phyloP scores from a whole-genome alignment of 2,113 vertebrate genomes.

The Prionailurus bengalensis region DNA sequence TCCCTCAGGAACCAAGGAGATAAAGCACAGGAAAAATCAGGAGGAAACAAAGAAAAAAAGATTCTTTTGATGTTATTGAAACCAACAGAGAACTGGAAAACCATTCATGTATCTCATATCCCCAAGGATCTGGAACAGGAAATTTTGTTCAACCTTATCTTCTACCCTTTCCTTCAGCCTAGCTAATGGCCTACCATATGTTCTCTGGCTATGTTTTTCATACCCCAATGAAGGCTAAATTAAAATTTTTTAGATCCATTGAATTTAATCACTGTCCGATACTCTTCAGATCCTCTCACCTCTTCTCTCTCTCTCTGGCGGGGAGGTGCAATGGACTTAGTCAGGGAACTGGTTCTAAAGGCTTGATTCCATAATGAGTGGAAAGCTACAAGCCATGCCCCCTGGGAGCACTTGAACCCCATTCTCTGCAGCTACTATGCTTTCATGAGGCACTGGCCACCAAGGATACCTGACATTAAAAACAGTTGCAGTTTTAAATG shows the following conservation, averaged over 20 bases:
- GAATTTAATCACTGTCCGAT: not conserved
- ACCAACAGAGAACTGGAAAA: not conserved
- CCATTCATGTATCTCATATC: not conserved
- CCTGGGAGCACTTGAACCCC: conserved; percentile 63
- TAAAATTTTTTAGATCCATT: not conserved
- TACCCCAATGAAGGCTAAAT: not conserved
- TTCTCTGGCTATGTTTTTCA: not conserved
- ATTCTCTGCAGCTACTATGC: not conserved
- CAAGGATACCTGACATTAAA: conserved; percentile 75
- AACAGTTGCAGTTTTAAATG: conserved; percentile 52
- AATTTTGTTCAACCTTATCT: not conserved
- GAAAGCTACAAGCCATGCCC: conserved; percentile 70
- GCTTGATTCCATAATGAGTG: conserved; percentile 64
- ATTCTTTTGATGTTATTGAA: not conserved
- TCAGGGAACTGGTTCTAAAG: not conserved
- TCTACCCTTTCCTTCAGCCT: not conserved
- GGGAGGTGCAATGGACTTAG: not conserved
- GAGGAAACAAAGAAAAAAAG: not conserved
- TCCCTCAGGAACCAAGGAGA: not conserved
- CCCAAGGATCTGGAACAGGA: not conserved
- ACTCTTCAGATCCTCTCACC: not conserved
- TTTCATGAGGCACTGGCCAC: conserved; percentile 60
- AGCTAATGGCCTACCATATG: not conserved
- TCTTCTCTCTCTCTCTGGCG: not conserved
- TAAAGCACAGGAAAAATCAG: not conserved